Conservation (phyloP, 1,140 invertebrate genomes). For the Drosophila ficusphila region DNA sequence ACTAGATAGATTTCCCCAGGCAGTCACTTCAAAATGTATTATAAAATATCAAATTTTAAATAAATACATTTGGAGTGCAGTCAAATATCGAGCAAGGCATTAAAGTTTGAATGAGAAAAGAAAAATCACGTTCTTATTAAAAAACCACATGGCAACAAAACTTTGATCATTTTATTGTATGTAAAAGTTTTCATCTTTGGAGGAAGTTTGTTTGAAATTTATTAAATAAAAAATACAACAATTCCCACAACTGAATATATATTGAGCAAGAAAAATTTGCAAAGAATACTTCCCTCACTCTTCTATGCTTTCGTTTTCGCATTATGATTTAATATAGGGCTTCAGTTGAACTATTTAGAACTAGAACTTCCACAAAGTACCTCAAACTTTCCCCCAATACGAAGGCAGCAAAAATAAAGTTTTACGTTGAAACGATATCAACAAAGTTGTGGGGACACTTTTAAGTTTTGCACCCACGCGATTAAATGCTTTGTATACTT, state of each 20-base stretch:
- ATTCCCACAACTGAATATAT: background rate
- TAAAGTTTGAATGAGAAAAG: background rate
- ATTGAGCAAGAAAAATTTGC: background rate
- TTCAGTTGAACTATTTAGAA: slow-evolving; percentile 11
- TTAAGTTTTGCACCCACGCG: slow-evolving; percentile 8
- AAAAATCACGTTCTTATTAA: background rate
- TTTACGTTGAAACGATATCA: slow-evolving; percentile 9
- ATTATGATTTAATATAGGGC: slow-evolving; percentile 6
- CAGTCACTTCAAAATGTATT: background rate
- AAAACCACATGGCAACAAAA: background rate
- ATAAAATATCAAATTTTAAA: background rate
- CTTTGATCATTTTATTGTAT: background rate
- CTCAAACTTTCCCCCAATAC: slow-evolving; percentile 4
- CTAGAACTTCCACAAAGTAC: slow-evolving; percentile 8
- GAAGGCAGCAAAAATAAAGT: slow-evolving; percentile 17
- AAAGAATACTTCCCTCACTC: background rate
- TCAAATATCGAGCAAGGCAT: background rate
- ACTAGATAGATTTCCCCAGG: slow-evolving; percentile 4
- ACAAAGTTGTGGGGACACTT: slow-evolving; percentile 22
- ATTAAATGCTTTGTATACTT: background rate
- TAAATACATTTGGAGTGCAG: background rate
- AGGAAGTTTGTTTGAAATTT: background rate
- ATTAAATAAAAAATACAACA: background rate
- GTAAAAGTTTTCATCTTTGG: background rate
- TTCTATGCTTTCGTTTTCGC: background rate